Evolutionary conservation across 35 echinoderm and acorn worm genomes (phyloP), one percentile per base, ranked within the genome.

Genomic region (Heliocidaris tuberculata): DNA sequence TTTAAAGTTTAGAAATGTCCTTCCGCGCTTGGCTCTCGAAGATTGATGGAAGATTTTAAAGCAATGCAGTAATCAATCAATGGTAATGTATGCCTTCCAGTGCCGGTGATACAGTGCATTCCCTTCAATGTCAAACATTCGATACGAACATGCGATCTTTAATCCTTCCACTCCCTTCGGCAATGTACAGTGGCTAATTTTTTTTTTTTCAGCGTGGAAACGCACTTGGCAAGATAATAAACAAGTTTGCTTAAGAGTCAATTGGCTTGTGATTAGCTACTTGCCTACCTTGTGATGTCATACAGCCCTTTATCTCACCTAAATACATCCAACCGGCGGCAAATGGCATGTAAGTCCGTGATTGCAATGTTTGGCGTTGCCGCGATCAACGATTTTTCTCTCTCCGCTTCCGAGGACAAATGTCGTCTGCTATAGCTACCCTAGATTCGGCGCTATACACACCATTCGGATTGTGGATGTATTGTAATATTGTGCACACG

Each of bases 271-370:
- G 65, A 78, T 78, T 78, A 78, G 65, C 65, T n/a, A n/a, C 65
- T n/a, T 78, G 65, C 65, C 65, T n/a, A 78, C 27, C 65, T 27
- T 13, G 27, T n/a, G 65, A 78, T 78, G 65, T 78, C 65, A 78
- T 7, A 78, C 21, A n/a, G 65, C 7, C 27, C 65, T 6, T 78
- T 78, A 78, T 78, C 65, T 78, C 65, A 5, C 65, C 17, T 7
- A 78, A 78, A 78, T 78, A 78, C 65, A 78, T n/a, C 65, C 65
- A 78, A 78, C 65, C 65, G 65, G 65, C 65, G 65, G 27, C 65
- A 78, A 78, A 78, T 78, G 3, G 27, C 65, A 78, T 78, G 24
- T n/a, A 78, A 17, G 65, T 78, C 65, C 19, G 65, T 78, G 65
- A 78, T 78, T 21, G 21, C 65, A 19, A 78, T 78, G 65, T 78